Evolutionary conservation across 2,797 vertebrate genomes (phyloP).

Genomic region (Urosaurus nigricauda): DNA sequence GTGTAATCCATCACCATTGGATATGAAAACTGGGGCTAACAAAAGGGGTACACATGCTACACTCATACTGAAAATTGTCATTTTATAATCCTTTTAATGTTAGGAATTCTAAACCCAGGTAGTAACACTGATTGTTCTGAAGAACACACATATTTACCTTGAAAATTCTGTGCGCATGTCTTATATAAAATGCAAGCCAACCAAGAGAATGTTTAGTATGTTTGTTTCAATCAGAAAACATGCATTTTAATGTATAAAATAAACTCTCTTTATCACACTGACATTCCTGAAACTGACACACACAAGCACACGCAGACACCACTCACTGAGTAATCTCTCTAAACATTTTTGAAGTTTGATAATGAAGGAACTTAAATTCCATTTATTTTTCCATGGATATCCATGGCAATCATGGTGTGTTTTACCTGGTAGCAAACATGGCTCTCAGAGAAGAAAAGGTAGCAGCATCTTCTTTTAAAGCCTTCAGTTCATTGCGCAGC

Average conservation of each 20-base stretch:
- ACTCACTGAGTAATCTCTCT: neutral
- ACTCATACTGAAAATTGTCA: accelerated
- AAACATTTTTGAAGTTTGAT: neutral
- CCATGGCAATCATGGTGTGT: neutral
- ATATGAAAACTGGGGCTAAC: no score
- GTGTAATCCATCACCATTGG: no score
- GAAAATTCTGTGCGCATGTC: neutral
- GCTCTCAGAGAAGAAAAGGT: conserved; percentile 96
- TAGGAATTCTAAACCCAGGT: neutral
- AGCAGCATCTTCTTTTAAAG: conserved; percentile 96
- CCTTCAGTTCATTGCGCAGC: conserved; percentile 96
- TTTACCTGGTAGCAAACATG: conserved; percentile 97
- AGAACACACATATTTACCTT: neutral
- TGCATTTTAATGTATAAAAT: neutral
- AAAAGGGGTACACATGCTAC: no score
- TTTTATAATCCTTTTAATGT: conserved; percentile 19
- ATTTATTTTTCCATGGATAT: conserved; percentile 2
- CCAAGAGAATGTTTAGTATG: neutral
- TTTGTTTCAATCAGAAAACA: neutral
- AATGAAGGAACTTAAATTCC: neutral
- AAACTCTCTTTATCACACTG: neutral
- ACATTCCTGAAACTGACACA: neutral
- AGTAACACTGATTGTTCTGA: neutral
- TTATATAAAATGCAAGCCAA: neutral
- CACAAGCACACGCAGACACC: neutral